Percentiles rank a stretch among this genome's conserved stretches.
Conservation (phyloP, 2,113 vertebrate species). For the Rhinolophus ferrumequinum region DNA sequence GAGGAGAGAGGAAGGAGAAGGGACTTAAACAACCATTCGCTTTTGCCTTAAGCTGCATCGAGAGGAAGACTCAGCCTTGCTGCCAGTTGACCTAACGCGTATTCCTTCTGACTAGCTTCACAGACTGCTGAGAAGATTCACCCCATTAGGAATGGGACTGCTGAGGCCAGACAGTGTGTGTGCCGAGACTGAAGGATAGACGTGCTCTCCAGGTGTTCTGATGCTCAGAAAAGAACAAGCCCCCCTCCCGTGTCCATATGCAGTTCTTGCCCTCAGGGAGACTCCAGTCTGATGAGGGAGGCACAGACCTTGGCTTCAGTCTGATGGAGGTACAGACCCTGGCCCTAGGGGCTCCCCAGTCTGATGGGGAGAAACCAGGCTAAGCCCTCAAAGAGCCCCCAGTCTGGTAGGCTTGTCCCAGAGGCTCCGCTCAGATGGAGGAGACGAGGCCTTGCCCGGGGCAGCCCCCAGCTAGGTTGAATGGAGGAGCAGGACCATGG, state of each 20-base stretch:
- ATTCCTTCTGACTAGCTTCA: neutral
- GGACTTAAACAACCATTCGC: neutral
- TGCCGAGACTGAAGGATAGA: neutral
- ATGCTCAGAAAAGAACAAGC: neutral
- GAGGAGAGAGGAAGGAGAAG: neutral
- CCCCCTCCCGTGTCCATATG: too few species aligned
- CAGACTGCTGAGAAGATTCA: neutral
- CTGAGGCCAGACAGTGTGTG: neutral
- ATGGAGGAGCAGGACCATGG: neutral
- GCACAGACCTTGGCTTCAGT: neutral
- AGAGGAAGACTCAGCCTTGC: neutral
- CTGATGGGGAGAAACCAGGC: neutral
- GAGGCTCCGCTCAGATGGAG: neutral
- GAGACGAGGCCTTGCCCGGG: neutral
- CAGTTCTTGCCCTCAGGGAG: neutral
- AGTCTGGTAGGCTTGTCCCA: neutral
- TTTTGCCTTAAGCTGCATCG: neutral
- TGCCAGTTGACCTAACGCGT: neutral
- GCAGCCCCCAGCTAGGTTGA: neutral
- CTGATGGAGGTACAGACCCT: neutral
- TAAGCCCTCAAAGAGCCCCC: neutral
- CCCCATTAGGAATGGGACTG: neutral
- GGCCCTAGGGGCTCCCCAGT: neutral
- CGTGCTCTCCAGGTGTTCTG: neutral
- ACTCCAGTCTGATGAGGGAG: neutral